Base-by-base conservation (phyloP, 2,888 invertebrate species). In the Bruchidius siliquastri region DNA sequence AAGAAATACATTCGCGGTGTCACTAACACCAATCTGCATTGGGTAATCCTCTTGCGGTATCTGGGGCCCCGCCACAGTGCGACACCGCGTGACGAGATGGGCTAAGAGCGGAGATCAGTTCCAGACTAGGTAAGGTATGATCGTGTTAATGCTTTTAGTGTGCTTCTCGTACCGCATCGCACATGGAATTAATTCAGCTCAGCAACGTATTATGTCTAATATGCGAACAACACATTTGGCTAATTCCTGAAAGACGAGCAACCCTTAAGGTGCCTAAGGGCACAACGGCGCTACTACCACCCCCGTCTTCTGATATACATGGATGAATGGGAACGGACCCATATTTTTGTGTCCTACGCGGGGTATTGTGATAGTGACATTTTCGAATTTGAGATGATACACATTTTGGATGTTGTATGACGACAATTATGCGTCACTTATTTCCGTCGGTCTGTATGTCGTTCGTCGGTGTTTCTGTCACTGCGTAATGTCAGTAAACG, bases 101-200 rank as follows among this genome's bases (percentile, higher is more conserved):
- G 83, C 83, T 85, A 85, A 85, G 85, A 13, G 49, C 49, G 13
- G 49, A 49, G 49, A 85, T 83, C 81, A 82, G 81, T 79, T 82
- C 77, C 80, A 84, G 84, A 84, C 85, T 49, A 49, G 49, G 49
- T 49, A 84, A 85, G 85, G 85, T 85, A 85, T 83, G 85, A 86
- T 85, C 85, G 84, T 84, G 84, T 84, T 86, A 86, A 86, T 86
- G 86, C 86, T 84, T 85, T 85, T 85, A 83, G 85, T 83, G 82
- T 85, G 86, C 86, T 85, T 79, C 82, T 80, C 49, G 6, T 80
- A 85, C 85, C 85, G 83, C 85, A 85, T 85, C 83, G 83, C 84
- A 84, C 83, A 81, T 81, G 80, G 84, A 83, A 84, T 84, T 84
- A 84, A 84, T 84, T 80, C 84, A 82, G 84, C 83, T 84, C 83